A percentile compares a stretch with the other conserved stretches of the same genome.
Evolutionary conservation across 2,113 vertebrate genomes (phyloP).

Genomic region (Ivindomyrus marchei): DNA sequence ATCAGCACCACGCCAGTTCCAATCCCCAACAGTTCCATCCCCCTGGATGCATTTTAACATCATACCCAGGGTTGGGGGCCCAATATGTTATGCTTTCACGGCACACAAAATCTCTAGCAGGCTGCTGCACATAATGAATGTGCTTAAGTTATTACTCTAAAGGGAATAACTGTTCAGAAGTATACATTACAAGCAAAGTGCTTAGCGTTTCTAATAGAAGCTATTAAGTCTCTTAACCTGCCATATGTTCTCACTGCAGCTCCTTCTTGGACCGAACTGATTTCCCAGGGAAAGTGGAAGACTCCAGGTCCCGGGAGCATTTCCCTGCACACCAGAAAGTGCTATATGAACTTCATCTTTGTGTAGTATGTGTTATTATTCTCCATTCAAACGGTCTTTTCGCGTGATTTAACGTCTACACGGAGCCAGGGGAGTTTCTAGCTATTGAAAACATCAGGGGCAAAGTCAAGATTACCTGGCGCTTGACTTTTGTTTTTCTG

Average conservation of each 20-base stretch:
- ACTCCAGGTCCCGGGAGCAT: slow-evolving; percentile 69
- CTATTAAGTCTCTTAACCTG: slow-evolving; percentile 57
- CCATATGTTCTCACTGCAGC: slow-evolving; percentile 71
- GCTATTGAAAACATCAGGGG: no score
- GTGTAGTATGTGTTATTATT: neutral
- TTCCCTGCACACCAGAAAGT: neutral
- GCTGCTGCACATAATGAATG: neutral
- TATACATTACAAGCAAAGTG: neutral
- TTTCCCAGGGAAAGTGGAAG: slow-evolving; percentile 80
- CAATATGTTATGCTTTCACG: neutral
- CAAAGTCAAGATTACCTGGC: no score
- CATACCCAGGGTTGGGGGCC: neutral
- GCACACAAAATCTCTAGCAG: neutral
- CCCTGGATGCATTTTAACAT: neutral
- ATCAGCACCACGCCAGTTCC: no score
- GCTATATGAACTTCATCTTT: neutral
- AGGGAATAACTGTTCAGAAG: neutral
- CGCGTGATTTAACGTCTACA: neutral
- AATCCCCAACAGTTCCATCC: no score
- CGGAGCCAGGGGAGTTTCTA: no score
- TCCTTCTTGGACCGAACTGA: slow-evolving; percentile 64
- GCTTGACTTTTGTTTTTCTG: no score
- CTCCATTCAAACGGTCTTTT: neutral
- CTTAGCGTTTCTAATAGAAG: neutral
- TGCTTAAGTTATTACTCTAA: neutral